Base-by-base conservation (phyloP, 2,888 invertebrate genomes). In the Drosophila eohydei region DNA sequence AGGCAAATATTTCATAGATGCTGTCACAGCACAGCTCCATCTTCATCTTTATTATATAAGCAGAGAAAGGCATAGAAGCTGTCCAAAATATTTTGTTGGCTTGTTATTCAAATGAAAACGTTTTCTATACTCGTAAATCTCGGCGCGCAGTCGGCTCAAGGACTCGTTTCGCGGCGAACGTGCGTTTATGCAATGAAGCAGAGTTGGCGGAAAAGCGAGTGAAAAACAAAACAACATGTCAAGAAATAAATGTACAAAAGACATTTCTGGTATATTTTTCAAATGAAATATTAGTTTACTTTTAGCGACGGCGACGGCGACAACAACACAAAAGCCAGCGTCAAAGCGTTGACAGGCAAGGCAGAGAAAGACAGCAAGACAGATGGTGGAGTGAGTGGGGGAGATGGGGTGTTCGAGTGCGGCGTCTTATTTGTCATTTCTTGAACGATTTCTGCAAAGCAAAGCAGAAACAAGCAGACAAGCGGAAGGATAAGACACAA, bases 231-330 rank as follows among this genome's bases (percentile, higher is more conserved):
- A 88, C 88, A 84, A 84, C 86, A 88, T 84, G 84, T 84, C 84
- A 84, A 84, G 74, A 88, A 86, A 86, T 75, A 84, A 88, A 88
- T 84, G 84, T 88, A 88, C 84, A 88, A 84, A 83, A 83, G 88
- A 88, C 83, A 86, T 88, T 83, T 74, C 78, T 83, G 86, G 76
- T 88, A 86, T 88, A 81, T 88, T 89, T 84, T 80, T 78, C 83
- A 84, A 88, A 89, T 86, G 86, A 86, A 86, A 82, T 86, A 86
- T 89, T 89, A 89, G 86, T 86, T 86, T 86, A 86, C 86, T 86
- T 86, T 84, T 72, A 80, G 85, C 76, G 74, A 75, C 81, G 74
- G 59, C 71, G 51, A 66, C 57, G 34, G 36, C 57, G 48, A 21
- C 61, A 61, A 57, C 57, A 62, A 16, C 26, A 52, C 60, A 73